Conservation (phyloP, 2,797 vertebrate genomes). For the Tarsius wallacei region DNA sequence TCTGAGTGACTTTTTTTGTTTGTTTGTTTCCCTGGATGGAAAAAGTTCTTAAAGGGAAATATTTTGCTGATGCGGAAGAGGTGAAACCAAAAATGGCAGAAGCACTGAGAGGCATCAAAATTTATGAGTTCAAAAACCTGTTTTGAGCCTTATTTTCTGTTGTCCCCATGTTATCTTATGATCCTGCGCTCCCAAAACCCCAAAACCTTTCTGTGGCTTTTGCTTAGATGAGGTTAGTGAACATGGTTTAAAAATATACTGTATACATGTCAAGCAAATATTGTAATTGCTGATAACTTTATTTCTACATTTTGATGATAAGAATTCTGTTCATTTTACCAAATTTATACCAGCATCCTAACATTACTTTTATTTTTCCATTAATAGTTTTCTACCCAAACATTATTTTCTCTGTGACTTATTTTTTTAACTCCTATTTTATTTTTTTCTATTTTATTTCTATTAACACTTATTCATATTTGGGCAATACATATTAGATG, state of each 20-base stretch:
- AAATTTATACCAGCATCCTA: neutral
- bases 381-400: neutral
- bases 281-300: constrained; percentile 2
- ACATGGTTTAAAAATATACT: neutral
- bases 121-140: too few relatives aligned
- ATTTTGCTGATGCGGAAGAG: too few relatives aligned
- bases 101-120: too few relatives aligned
- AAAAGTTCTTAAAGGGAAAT: too few relatives aligned
- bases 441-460: neutral
- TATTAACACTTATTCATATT: neutral
- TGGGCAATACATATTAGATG: neutral
- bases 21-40: too few relatives aligned
- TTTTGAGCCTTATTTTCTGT: neutral
- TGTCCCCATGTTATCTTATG: neutral
- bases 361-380: neutral
- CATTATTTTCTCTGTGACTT: neutral
- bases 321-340: neutral
- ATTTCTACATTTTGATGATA: constrained; percentile 6
- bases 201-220: constrained; percentile 15
- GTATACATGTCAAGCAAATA: neutral
- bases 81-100: too few relatives aligned
- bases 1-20: too few relatives aligned
- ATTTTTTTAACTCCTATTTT: constrained; percentile 47
- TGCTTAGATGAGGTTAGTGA: neutral
- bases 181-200: neutral